phyloP scores from a whole-genome alignment of 2,888 invertebrate species.

The Parnassius mnemosyne region DNA sequence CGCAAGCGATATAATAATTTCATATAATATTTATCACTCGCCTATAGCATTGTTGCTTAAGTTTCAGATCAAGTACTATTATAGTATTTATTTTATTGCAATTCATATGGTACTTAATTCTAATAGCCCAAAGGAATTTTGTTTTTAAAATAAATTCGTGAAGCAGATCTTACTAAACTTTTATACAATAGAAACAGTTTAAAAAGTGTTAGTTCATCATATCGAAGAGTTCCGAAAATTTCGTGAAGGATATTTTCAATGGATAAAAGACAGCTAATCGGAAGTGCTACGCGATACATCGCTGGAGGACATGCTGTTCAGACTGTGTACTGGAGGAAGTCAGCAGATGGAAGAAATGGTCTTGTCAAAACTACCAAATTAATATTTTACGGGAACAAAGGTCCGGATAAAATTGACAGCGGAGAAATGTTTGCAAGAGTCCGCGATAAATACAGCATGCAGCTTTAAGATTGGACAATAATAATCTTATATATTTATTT shows the following conservation, averaged over 20 bases:
- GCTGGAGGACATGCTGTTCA: constrained; percentile 87
- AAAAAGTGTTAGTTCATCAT: too few relatives aligned
- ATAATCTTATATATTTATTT: background rate
- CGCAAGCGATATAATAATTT: background rate
- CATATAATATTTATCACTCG: constrained; percentile 2
- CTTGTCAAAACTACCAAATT: constrained; percentile 80
- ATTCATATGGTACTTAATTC: background rate
- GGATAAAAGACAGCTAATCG: too few relatives aligned
- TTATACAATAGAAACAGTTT: too few relatives aligned
- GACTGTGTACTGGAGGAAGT: constrained; percentile 87
- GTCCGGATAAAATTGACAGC: constrained; percentile 64
- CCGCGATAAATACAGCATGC: constrained; percentile 62
- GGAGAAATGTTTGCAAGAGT: constrained; percentile 72
- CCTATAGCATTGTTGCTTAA: background rate
- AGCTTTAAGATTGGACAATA: constrained; percentile 27
- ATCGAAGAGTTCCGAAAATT: too few relatives aligned
- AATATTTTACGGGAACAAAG: constrained; percentile 79
- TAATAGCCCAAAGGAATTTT: too few relatives aligned
- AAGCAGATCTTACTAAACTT: too few relatives aligned
- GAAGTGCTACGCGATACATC: too few relatives aligned
- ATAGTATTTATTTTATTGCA: too few relatives aligned
- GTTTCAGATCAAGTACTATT: too few relatives aligned
- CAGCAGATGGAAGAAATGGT: constrained; percentile 68
- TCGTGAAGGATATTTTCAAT: too few relatives aligned
- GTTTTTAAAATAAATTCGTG: too few relatives aligned